Base-by-base conservation (phyloP, 92 coral and sea anemone species). In the Meandrina meandrites region DNA sequence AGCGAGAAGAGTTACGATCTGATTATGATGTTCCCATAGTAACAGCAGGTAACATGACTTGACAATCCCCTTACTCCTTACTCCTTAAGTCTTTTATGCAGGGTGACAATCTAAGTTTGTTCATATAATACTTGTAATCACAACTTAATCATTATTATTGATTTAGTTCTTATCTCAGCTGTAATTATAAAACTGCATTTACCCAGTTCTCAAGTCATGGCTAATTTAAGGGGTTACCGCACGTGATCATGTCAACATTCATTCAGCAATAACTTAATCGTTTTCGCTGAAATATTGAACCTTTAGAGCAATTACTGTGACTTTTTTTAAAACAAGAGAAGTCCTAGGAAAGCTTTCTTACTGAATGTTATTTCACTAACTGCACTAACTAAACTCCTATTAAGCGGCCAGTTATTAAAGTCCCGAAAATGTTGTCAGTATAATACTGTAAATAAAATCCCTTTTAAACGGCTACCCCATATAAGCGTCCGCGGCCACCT, bases 1-100 rank as follows among this genome's bases (percentile, higher is more conserved):
- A 84, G 87, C 79, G 72, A 27, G 87, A 84, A 22, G 87, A 84
- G 27, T 28, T 35, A 24, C 53, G 79, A 34, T 73, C 67, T 21
- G 68, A 83, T 53, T 15, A 24, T 7, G 72, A 84, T 34, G 69
- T 74, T 84, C 87, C 87, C 6, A 14, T 73, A 56, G 80, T 73
- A 84, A 84, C 80, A 16, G 87, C 87, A 84, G 87, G 87, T 84
- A 71, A 45, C 10, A 30, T 66, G 4, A n/a, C 32, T 64, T 45
- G 48, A 45, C 8, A 8, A 51, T 51, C 57, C 10, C 57, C 17
- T 51, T 51, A 4, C 48, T 3, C 48, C 48, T n/a, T n/a, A n/a
- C n/a, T n/a, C n/a, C n/a, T n/a, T n/a, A n/a, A 45, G 21, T 27
- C 4, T 19, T 8, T n/a, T 8, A 8, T 8, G 70, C 30, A 32